These are phyloP conservation scores for Octonoba sinensis DNA, from an alignment of 2,888 invertebrate species.

Conservation along the genomic window DNA sequence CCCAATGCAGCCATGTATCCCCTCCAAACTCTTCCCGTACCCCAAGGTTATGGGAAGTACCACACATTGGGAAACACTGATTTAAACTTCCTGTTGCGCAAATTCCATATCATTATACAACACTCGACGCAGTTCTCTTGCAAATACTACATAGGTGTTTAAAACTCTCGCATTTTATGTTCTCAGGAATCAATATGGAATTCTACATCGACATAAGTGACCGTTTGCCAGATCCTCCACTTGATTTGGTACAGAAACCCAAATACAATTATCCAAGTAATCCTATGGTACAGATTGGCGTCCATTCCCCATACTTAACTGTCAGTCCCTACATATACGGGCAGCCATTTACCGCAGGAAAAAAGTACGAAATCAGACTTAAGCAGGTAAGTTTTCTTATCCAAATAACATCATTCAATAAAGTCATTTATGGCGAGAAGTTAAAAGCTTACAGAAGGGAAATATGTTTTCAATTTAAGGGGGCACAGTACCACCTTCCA, in stretches of 20 bases:
- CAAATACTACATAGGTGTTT: too few relatives aligned
- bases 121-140: too few relatives aligned
- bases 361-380: slow-evolving; percentile 24
- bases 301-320: slow-evolving; percentile 18
- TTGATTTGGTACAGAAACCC: not conserved
- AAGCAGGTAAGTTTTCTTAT: slow-evolving; percentile 17
- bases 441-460: not conserved
- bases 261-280: slow-evolving; percentile 11
- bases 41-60: too few relatives aligned
- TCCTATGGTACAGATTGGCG: slow-evolving; percentile 10
- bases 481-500: too few relatives aligned
- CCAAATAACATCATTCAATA: not conserved
- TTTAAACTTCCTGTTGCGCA: too few relatives aligned
- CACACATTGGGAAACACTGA: too few relatives aligned
- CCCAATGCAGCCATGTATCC: too few relatives aligned
- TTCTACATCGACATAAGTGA: slow-evolving; percentile 24
- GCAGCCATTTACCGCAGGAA: slow-evolving; percentile 21
- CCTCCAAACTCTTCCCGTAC: too few relatives aligned
- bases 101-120: too few relatives aligned
- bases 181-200: slow-evolving; percentile 28
- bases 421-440: not conserved
- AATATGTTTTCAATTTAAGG: not conserved
- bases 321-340: slow-evolving; percentile 22
- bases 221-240: not conserved
- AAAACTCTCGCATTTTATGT: too few relatives aligned